phyloP scores from a whole-genome alignment of 2,888 invertebrate genomes.

The Scaptomyza reducta region DNA sequence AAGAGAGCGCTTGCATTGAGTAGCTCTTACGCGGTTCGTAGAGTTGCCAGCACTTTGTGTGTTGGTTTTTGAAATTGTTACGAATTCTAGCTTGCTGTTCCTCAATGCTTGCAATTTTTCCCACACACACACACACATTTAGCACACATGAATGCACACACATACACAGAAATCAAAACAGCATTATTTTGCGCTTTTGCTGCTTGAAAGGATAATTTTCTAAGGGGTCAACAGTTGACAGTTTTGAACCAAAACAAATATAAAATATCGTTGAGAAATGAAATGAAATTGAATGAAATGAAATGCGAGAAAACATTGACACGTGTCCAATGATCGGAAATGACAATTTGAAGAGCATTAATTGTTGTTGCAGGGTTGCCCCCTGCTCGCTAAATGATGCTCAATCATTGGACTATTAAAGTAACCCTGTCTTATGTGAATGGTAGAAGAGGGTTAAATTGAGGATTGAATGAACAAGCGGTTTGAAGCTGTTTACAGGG shows the following conservation, averaged over 20 bases:
- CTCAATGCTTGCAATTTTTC: constrained; percentile 40
- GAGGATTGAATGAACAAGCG: neutral
- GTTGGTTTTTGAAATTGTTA: neutral
- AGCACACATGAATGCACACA: neutral
- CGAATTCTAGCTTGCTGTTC: constrained; percentile 16
- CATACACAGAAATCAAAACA: constrained; percentile 51
- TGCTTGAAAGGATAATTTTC: constrained; percentile 28
- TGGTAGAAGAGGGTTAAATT: no score
- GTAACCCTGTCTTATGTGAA: no score
- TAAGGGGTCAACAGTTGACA: constrained; percentile 40
- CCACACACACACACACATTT: constrained; percentile 47
- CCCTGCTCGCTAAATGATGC: constrained; percentile 19
- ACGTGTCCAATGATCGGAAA: constrained; percentile 19
- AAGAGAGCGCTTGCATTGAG: constrained; percentile 31
- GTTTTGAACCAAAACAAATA: constrained; percentile 29
- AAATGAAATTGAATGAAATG: constrained; percentile 19
- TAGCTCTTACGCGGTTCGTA: constrained; percentile 34
- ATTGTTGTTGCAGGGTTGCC: constrained; percentile 19
- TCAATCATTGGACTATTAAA: constrained; percentile 18
- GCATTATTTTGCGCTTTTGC: constrained; percentile 76
- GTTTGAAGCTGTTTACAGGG: neutral
- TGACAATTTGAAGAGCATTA: constrained; percentile 25
- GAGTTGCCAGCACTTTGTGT: constrained; percentile 42
- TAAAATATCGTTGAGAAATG: constrained; percentile 17
- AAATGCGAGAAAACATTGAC: constrained; percentile 26